Evolutionary conservation across 2,888 invertebrate species (phyloP), one percentile per base, ranked within the genome.

Genomic region (Galerucella pusilla): DNA sequence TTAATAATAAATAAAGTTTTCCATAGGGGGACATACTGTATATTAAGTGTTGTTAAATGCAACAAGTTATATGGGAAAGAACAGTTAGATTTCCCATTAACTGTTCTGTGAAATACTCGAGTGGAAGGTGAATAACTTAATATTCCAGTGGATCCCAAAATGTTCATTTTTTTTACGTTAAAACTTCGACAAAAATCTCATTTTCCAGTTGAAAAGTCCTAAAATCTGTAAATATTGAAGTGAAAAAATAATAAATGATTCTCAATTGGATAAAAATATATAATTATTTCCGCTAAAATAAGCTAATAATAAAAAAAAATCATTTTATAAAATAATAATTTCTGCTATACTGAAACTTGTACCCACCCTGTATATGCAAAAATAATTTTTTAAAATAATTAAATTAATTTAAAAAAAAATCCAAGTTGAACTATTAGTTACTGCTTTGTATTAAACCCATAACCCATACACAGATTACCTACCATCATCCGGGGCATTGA

Each of bases 401-500:
- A 42, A 42, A 42, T 5, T 35, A 35, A 35, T 35, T 35, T 35
- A 35, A 42, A 42, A 42, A 9, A 42, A 49, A 49, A 49, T 49
- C 14, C 0, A 7, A 57, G 9, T 9, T 9, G 9, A 20, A 16
- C 9, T 10, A 9, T 57, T 20, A 11, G 16, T 16, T 57, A 20
- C 57, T 52, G 52, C 52, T 16, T 20, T 9, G 57, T 57, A 16
- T 57, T 7, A 9, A 16, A 57, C 57, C 57, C 57, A 20, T 57
- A 16, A 57, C 57, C 57, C 57, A 20, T 57, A 57, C 57, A 1
- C 1, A 54, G n/a, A 11, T 5, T 52, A n/a, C 16, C 64, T 20
- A 65, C 64, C 46, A 45, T 65, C 64, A 16, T 7, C 46, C 35
- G 64, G 64, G 45, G n/a, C 45, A 16, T 46, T 65, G 64, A 65